phyloP scores from a whole-genome alignment of 2,797 vertebrate genomes.

The Peromyscus melanophrys region DNA sequence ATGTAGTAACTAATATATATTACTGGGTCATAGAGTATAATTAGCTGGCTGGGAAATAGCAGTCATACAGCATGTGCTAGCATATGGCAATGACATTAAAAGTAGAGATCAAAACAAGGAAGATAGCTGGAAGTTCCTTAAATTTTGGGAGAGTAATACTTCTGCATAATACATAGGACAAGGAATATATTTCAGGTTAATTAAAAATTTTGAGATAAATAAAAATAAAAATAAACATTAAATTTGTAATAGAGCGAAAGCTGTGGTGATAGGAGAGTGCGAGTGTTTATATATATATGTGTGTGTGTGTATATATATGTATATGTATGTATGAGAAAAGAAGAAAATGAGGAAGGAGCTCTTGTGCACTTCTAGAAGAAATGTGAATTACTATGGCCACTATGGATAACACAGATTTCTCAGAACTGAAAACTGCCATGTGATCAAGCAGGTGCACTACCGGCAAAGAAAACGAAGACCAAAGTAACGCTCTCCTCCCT shows the following conservation, averaged over 20 bases:
- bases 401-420: not conserved
- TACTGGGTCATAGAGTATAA: not conserved
- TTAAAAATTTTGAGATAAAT: not conserved
- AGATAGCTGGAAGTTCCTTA: not conserved
- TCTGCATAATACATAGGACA: not conserved
- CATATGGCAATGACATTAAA: not conserved
- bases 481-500: not conserved
- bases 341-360: not conserved
- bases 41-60: not conserved
- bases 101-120: not conserved
- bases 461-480: not conserved
- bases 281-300: too few species aligned
- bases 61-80: not conserved
- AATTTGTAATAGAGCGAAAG: not conserved
- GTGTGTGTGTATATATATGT: too few species aligned
- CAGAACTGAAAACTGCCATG: not conserved
- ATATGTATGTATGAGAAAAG: not conserved
- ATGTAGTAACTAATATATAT: not conserved
- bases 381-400: not conserved
- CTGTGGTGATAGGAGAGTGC: not conserved
- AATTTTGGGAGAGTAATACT: not conserved
- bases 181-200: not conserved
- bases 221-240: not conserved
- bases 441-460: not conserved
- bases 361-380: not conserved